Evolutionary conservation across 2,888 invertebrate genomes (phyloP), one percentile per base, ranked within the genome.

Genomic region (Hesperia comma): DNA sequence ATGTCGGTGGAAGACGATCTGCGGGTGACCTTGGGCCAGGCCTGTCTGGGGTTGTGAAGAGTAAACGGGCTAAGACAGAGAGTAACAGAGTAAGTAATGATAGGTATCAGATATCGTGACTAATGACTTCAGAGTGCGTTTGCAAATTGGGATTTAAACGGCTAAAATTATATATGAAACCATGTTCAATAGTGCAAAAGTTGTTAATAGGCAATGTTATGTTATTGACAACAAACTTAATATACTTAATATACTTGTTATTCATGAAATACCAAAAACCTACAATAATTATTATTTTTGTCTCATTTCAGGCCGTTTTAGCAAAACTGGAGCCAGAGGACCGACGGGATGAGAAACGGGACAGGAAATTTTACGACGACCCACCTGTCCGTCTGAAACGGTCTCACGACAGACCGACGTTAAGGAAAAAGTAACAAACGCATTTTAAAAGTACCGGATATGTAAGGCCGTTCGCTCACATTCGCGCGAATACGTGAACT

Each of bases 321-420:
- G 78, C 79, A 1, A 89, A 80, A 70, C 40, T 81, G 49, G 84
- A 84, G 32, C 63, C 53, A 2, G 87, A 85, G 12, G 86, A 85
- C 41, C 82, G 82, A 12, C 80, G 83, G 1, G 86, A 86, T n/a
- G 83, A 76, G 68, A 86, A 77, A 12, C 80, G 83, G 1, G 86
- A 86, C n/a, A 83, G 76, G 68, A 86, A 77, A 55, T 63, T 79
- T 0, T 77, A 75, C 49, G 88, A 90, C 63, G 91, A 92, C 60
- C 82, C 82, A 0, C 91, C 91, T 0, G 90, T 87, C 56, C 82
- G 90, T 21, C 75, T 91, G 56, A 86, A 87, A 7, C 82, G 85
- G 6, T 74, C 80, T 0, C 78, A 83, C 62, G 87, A 87, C 32
- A 83, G 86, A 15, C 69, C 75, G n/a, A 55, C 68, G 2, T 64